phyloP scores from a whole-genome alignment of 2,113 vertebrate genomes.

The Hippopotamus amphibius region DNA sequence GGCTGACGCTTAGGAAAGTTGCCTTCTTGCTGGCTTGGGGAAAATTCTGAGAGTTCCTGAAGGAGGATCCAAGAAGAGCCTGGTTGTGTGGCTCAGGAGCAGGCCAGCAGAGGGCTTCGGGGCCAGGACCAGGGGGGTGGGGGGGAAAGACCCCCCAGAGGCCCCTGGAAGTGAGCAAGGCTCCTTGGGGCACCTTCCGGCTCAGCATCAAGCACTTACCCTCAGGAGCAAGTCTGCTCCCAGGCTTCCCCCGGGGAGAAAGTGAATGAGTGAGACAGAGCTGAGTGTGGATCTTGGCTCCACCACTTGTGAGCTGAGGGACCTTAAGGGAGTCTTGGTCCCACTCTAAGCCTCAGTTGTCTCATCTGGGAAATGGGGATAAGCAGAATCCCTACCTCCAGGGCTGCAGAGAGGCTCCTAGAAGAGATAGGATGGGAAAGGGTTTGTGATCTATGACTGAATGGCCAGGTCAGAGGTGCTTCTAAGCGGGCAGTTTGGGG shows the following conservation, averaged over 20 bases:
- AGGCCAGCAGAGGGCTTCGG: not conserved
- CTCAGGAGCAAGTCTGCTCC: not conserved
- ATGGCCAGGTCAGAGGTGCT: not conserved
- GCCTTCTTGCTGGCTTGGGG: not conserved
- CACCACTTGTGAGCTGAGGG: not conserved
- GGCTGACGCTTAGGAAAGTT: not conserved
- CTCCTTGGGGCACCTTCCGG: not conserved
- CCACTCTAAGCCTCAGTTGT: conserved; percentile 44
- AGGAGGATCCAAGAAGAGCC: not conserved
- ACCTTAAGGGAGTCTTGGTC: not conserved
- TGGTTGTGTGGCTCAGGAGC: not conserved
- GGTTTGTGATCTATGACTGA: not conserved
- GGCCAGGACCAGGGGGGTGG: too few relatives aligned
- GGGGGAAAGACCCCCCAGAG: not conserved
- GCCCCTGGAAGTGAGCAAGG: not conserved
- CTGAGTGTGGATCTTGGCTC: not conserved
- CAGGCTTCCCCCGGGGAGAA: not conserved
- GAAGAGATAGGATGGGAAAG: not conserved
- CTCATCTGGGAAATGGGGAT: conserved; percentile 63
- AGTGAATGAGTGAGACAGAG: not conserved
- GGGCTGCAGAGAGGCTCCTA: not conserved
- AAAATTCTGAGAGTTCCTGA: conserved; percentile 21
- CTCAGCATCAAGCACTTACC: not conserved
- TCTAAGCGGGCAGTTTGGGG: not conserved
- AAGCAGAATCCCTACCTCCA: not conserved